Conservation (phyloP, 2,888 invertebrate genomes). For the Bimastos eiseni region DNA sequence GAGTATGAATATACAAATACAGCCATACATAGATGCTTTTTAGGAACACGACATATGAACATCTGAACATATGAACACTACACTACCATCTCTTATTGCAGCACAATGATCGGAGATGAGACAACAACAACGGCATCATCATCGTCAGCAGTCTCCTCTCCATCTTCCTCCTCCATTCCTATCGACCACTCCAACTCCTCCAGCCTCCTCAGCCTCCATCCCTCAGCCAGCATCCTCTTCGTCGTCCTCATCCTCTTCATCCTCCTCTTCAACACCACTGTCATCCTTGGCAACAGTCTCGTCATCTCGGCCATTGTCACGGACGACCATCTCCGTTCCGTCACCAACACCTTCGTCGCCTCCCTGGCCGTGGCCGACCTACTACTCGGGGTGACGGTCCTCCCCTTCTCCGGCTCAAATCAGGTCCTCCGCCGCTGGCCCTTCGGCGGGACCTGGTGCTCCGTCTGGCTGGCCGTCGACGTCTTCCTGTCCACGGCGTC, state of each 20-base stretch:
- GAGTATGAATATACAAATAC: not conserved
- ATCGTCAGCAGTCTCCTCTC: not conserved
- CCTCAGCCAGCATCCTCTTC: not conserved
- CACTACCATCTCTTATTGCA: not conserved
- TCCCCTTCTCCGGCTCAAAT: constrained; percentile 94
- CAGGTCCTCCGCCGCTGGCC: constrained; percentile 75
- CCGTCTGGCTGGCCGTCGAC: constrained; percentile 93
- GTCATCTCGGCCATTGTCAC: constrained; percentile 90
- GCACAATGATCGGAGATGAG: not conserved
- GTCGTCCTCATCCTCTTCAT: constrained; percentile 29
- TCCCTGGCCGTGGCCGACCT: constrained; percentile 94
- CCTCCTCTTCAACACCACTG: constrained; percentile 78
- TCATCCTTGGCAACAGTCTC: constrained; percentile 87
- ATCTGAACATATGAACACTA: not conserved
- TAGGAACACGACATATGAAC: too few relatives aligned
- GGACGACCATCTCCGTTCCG: constrained; percentile 82
- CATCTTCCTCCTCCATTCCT: not conserved
- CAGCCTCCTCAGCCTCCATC: not conserved
- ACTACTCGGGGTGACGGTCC: constrained; percentile 88
- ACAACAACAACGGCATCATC: not conserved
- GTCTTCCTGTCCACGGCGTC: constrained; percentile 99
- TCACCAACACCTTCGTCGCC: constrained; percentile 94
- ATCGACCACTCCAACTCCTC: not conserved
- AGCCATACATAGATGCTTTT: too few relatives aligned
- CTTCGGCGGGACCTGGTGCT: constrained; percentile 93